A percentile compares a stretch with the other conserved stretches of the same genome.
phyloP scores from a whole-genome alignment of 2,888 invertebrate species.

The Erynnis tages region DNA sequence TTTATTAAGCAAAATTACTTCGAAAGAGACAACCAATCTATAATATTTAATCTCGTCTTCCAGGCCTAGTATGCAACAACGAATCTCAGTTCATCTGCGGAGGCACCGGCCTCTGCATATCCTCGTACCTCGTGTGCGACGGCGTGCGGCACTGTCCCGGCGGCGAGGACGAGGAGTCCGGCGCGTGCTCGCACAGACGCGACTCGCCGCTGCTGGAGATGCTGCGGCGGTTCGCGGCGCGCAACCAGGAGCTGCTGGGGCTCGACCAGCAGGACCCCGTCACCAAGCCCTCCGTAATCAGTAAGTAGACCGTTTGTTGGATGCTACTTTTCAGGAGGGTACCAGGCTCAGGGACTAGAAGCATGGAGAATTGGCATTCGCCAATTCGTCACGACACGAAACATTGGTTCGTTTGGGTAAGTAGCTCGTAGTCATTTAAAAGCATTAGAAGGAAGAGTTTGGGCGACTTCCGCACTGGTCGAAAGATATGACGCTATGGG shows the following conservation, averaged over 20 bases:
- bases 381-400: no score
- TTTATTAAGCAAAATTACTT: no score
- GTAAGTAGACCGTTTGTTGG: slow-evolving; percentile 46
- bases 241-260: slow-evolving; percentile 69
- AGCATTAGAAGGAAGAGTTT: no score
- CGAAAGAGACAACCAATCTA: no score
- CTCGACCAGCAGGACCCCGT: slow-evolving; percentile 64
- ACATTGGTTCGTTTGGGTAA: no score
- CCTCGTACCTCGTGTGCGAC: slow-evolving; percentile 84
- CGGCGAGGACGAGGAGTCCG: slow-evolving; percentile 80
- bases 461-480: no score
- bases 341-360: no score
- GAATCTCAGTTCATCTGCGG: slow-evolving; percentile 69
- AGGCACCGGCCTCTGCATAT: slow-evolving; percentile 80
- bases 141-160: slow-evolving; percentile 85
- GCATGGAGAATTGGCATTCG: no score
- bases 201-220: slow-evolving; percentile 70
- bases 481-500: no score
- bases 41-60: slow-evolving; percentile 27
- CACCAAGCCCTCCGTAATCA: slow-evolving; percentile 74
- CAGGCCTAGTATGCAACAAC: slow-evolving; percentile 68
- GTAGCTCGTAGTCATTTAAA: no score
- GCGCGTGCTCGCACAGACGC: slow-evolving; percentile 59
- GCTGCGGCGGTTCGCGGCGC: slow-evolving; percentile 64
- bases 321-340: no score